Evolutionary conservation across 2,797 vertebrate genomes (phyloP), one percentile per base, ranked within the genome.

Genomic region (Leptatherina wallacei): DNA sequence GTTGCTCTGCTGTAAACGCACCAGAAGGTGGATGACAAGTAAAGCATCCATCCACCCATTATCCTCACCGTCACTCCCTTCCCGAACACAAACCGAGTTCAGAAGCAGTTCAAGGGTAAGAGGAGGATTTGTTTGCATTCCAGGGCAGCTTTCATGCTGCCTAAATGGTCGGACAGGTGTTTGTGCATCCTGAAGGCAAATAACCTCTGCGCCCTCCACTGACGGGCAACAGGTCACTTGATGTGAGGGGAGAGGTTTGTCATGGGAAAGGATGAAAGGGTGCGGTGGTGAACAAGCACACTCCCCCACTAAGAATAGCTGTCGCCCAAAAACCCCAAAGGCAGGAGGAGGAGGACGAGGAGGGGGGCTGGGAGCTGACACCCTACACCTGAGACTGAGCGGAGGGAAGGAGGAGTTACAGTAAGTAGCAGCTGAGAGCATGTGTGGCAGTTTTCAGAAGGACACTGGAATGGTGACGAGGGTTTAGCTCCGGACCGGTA

Each of bases 101-200:
- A 84, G 73, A 64, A 40, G 73, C 80, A 88, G 85, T 86, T 91
- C 85, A 90, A 90, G 85, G 86, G 78, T 82, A 85, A 80, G 47
- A 61, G 73, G 78, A 75, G 74, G 13, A 10, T 75, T 49, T 79
- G 85, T 92, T 89, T 90, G 81, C 87, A 92, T 93, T 90, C 87
- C 87, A 64, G 61, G 22, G 60, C 71, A 61, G 67, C 81, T 79
- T 78, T 61, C 47, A 36, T 54, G 59, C 69, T 56, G 65, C 86
- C 74, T 77, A 73, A 84, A 82, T 71, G 79, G 78, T 71, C 81
- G 71, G 73, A 69, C 65, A 52, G 78, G 65, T 69, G 81, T 86
- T 71, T 76, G 71, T 30, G 71, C 72, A 76, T 78, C 70, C 75
- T 73, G 79, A 51, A 73, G 80, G 77, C 69, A 38, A 38, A 32